phyloP scores from a whole-genome alignment of 1,140 invertebrate genomes.

The Drosophila cardini region DNA sequence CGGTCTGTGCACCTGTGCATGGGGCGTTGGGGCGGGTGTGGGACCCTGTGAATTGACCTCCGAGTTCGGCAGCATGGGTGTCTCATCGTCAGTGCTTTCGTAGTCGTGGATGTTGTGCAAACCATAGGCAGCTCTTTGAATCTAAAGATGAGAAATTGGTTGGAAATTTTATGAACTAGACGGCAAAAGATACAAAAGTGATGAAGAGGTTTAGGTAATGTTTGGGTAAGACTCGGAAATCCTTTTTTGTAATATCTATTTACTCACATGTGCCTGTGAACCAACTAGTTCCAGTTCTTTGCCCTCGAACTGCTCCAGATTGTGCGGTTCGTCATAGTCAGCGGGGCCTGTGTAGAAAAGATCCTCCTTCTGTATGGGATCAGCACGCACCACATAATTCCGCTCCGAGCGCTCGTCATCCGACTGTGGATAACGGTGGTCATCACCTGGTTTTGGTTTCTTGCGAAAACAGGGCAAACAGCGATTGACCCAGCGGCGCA shows the following conservation, averaged over 20 bases:
- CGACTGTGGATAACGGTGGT: neutral
- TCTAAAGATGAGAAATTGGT: slow-evolving; percentile 4
- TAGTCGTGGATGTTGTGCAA: slow-evolving; percentile 51
- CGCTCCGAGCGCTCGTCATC: slow-evolving; percentile 28
- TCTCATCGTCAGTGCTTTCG: neutral
- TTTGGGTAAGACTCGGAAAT: no score
- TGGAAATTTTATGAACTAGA: no score
- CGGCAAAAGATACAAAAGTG: no score
- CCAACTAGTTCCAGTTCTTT: slow-evolving; percentile 59
- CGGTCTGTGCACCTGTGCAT: neutral
- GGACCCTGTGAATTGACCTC: neutral
- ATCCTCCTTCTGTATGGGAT: slow-evolving; percentile 70
- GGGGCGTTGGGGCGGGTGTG: neutral
- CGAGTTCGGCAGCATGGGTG: neutral
- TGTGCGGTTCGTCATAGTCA: slow-evolving; percentile 47
- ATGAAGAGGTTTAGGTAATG: no score
- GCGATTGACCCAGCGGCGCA: neutral
- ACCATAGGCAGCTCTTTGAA: slow-evolving; percentile 53
- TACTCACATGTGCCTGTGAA: slow-evolving; percentile 46
- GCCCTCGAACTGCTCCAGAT: slow-evolving; percentile 55
- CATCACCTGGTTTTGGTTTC: neutral
- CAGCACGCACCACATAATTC: slow-evolving; percentile 54
- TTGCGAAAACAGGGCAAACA: slow-evolving; percentile 11
- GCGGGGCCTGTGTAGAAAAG: slow-evolving; percentile 73
- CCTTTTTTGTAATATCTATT: no score